Evolutionary conservation across 2,888 invertebrate species (phyloP), one percentile per base, ranked within the genome.

Genomic region (Stictocephala bisonia): DNA sequence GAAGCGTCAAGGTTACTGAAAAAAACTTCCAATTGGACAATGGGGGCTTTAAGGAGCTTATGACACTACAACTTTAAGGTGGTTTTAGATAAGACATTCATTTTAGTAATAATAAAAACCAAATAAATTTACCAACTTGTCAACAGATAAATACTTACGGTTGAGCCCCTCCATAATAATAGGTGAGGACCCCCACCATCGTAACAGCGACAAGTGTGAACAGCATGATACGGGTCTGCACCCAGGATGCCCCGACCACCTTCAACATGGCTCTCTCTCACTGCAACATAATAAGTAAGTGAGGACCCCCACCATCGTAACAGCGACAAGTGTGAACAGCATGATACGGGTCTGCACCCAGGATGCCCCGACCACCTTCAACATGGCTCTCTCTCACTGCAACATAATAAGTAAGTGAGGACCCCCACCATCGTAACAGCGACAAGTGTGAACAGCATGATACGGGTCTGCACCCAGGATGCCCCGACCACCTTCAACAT

Each of bases 401-500:
- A 69, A 67, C 48, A 73, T 50, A 3, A 58, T 31, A 44, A 71
- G 27, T 64, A 64, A 26, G 90, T 89, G 79, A 91, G 85, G 76
- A 92, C 88, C 74, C 91, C 90, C 73, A 92, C 84, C 72, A 91
- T 84, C 77, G 89, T 90, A 77, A 92, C 89, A 80, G 90, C 87
- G 71, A 89, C 87, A 77, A 92, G 86, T 79, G 92, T 89, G 82
- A 90, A 90, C 44, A 91, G 90, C 82, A 91, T 90, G 81, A 91
- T 88, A 82, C 91, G 90, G 76, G 91, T 92, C 83, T 91, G 91
- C 80, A 90, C 87, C 91, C 91, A 91, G 71, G 91, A 91, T 82
- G 92, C 92, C 80, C 92, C 92, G 75, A 92, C 91, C 76, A 92
- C 92, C 87, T 92, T 92, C 83, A 92, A 85, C 86, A 91, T 91